phyloP scores from a whole-genome alignment of 2,113 vertebrate species.

The Lamprotornis superbus region DNA sequence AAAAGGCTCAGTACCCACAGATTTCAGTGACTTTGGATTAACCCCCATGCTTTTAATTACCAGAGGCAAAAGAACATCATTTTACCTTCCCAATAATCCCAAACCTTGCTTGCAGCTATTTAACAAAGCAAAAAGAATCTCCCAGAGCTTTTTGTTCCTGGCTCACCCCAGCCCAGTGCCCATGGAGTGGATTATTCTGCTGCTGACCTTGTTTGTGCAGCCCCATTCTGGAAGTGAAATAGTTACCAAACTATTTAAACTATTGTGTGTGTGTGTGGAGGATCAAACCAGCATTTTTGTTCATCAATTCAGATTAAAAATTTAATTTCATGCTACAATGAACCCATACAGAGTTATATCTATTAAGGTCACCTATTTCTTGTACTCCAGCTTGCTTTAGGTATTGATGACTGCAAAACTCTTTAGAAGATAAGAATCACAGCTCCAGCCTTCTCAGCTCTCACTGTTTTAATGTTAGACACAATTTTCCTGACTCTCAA shows the following conservation, averaged over 20 bases:
- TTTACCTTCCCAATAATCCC: not conserved
- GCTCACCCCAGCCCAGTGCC: not conserved
- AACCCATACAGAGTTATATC: constrained; percentile 72
- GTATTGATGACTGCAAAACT: constrained; percentile 66
- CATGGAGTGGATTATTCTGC: not conserved
- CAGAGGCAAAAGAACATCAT: not conserved
- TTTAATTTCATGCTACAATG: constrained; percentile 82
- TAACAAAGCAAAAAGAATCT: not conserved
- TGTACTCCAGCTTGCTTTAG: constrained; percentile 49
- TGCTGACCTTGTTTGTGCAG: not conserved
- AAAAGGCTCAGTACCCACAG: not conserved
- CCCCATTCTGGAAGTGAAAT: constrained; percentile 52
- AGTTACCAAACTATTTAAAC: constrained; percentile 66
- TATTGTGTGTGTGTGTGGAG: constrained; percentile 35
- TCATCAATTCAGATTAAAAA: constrained; percentile 82
- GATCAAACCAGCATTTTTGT: constrained; percentile 72
- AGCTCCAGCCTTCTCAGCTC: constrained; percentile 42
- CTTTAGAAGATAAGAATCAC: constrained; percentile 68
- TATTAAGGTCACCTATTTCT: constrained; percentile 77
- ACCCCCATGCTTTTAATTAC: not conserved
- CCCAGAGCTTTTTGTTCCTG: not conserved
- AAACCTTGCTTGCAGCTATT: not conserved
- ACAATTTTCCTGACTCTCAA: not conserved
- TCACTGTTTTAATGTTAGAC: constrained; percentile 21
- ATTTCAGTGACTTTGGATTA: not conserved